Conservation (phyloP, 2,113 vertebrate species). For the Silurus meridionalis region DNA sequence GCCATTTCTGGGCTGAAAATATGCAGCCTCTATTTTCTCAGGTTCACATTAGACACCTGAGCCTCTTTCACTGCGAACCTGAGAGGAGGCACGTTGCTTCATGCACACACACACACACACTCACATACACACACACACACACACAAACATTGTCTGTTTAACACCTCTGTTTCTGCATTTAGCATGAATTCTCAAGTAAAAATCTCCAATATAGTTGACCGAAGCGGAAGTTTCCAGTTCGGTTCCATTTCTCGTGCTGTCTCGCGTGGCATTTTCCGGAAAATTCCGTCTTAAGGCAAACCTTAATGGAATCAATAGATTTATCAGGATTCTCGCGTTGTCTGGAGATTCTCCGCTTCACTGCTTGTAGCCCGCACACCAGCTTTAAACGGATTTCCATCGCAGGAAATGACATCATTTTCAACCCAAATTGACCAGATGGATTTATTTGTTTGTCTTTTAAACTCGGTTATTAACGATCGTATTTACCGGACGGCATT, state of each 20-base stretch:
- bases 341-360: constrained; percentile 1
- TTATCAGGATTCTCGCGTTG: constrained; percentile 9
- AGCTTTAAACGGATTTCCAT: neutral
- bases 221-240: too few relatives aligned
- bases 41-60: constrained; percentile 98
- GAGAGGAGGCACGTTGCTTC: constrained; percentile 34
- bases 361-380: neutral
- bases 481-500: neutral
- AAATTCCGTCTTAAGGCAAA: constrained; percentile 31
- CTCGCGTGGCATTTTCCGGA: constrained; percentile 13
- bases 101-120: constrained; percentile 20
- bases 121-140: neutral
- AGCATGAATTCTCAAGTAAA: neutral
- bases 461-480: constrained; percentile 14
- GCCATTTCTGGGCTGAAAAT: constrained; percentile 76
- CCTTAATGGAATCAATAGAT: constrained; percentile 39
- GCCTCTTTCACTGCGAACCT: constrained; percentile 73
- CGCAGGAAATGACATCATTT: constrained; percentile 1
- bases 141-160: too few relatives aligned
- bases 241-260: neutral
- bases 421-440: constrained; percentile 14
- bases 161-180: constrained; percentile 3
- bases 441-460: constrained; percentile 33
- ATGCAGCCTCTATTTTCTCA: constrained; percentile 83
- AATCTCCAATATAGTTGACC: neutral